Evolutionary conservation across 2,888 invertebrate genomes (phyloP).

Genomic region (Hydropsyche betteni): DNA sequence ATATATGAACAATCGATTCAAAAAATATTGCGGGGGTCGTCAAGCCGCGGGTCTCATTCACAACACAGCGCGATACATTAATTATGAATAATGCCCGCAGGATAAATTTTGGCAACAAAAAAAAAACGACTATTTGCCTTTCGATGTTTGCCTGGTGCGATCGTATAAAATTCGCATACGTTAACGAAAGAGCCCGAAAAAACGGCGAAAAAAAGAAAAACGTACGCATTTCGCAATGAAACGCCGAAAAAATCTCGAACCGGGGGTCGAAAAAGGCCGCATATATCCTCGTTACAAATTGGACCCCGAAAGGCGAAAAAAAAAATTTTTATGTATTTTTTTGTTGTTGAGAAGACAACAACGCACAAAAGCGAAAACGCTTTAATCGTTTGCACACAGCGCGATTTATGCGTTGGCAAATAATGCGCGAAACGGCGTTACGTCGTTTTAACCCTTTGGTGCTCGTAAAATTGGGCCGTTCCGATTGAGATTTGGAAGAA

Average conservation of each 20-base stretch:
- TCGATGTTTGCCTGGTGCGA: constrained; percentile 16
- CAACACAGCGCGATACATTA: constrained; percentile 16
- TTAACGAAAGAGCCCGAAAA: constrained; percentile 7
- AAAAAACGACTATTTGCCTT: constrained; percentile 27
- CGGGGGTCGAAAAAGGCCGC: background rate
- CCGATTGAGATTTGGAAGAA: too few species aligned
- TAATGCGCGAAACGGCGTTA: too few species aligned
- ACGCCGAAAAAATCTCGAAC: too few species aligned
- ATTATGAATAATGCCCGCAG: constrained; percentile 29
- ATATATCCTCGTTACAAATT: background rate
- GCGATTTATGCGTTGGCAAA: too few species aligned
- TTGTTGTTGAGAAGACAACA: too few species aligned
- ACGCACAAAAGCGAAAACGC: background rate
- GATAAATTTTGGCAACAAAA: background rate
- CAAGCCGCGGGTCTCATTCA: constrained; percentile 1
- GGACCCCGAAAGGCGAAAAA: background rate
- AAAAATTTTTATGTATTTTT: background rate
- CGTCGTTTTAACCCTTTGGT: too few species aligned
- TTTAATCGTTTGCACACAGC: too few species aligned
- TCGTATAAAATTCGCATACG: constrained; percentile 28
- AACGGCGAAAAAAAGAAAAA: background rate
- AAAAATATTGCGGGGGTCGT: constrained; percentile 1
- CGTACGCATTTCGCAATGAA: too few species aligned
- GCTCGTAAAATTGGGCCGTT: too few species aligned
- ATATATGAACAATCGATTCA: constrained; percentile 13